Base-by-base conservation (phyloP, 2,888 invertebrate genomes). In the Hirtodrosophila confusa region DNA sequence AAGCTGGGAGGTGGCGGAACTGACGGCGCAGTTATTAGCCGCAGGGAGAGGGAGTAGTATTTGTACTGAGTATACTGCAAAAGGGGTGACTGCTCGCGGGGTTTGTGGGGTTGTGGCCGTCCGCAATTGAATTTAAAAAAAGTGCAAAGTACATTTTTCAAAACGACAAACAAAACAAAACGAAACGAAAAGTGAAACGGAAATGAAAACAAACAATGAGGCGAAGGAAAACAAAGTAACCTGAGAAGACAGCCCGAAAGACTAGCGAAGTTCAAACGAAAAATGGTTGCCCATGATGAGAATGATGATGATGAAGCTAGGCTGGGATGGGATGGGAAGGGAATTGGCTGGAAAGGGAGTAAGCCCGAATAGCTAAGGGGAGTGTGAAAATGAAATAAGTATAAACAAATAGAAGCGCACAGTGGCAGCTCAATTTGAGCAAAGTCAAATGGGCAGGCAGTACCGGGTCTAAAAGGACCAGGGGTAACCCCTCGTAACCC, bases 321-420 rank as follows among this genome's bases (percentile, higher is more conserved):
- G 64, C 17, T 39, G 54, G 43, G 39, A n/a, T 29, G 55, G 45
- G 33, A 23, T 12, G n/a, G 24, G 24, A 33, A 36, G 29, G 10
- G 12, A 8, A 17, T 24, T 41, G 41, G 40, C 23, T 50, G 61
- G 54, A 47, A 27, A 5, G 27, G 6, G 27, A 6, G 27, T 41
- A 37, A 56, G 44, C 44, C 44, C 29, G 73, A 55, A 58, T 49
- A 54, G 53, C 47, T 39, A 54, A 64, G 63, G 70, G 69, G 69
- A 69, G 85, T 85, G 85, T 86, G 79, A 85, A 85, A 86, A 82
- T 78, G 62, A 82, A 85, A 82, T 86, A 82, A 85, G 82, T 85
- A 82, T 86, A 86, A 85, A 69, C 85, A 85, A 85, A 85, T 75
- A 85, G 71, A 72, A 65, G 62, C 68, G 50, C 58, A 56, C 74